Conservation (phyloP, 2,797 vertebrate species). For the Natrix natrix region DNA sequence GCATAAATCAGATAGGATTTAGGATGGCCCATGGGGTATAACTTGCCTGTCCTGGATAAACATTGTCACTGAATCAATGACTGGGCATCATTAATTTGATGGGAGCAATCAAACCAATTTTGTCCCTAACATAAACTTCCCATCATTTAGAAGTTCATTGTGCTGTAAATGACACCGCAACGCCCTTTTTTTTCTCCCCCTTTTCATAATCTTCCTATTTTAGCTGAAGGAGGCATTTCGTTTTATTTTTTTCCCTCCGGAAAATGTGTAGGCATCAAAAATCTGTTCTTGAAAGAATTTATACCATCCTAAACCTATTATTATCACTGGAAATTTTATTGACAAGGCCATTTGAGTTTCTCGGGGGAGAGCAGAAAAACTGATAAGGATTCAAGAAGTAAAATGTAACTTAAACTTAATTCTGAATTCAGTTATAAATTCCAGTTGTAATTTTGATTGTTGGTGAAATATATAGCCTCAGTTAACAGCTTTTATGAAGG, state of each 20-base stretch:
- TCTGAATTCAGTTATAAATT: slow-evolving; percentile 15
- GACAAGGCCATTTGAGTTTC: neutral
- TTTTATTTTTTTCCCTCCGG: neutral
- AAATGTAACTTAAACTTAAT: neutral
- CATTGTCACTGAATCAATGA: neutral
- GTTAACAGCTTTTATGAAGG: neutral
- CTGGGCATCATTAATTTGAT: neutral
- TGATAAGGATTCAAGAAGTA: neutral
- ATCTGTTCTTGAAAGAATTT: neutral
- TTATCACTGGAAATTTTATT: neutral
- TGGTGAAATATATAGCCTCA: neutral
- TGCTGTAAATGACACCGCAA: neutral
- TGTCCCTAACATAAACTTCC: neutral
- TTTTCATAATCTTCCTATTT: neutral
- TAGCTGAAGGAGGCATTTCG: neutral
- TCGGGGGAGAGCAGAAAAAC: neutral
- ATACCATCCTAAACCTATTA: neutral
- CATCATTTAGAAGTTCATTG: neutral
- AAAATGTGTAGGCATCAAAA: slow-evolving; percentile 8
- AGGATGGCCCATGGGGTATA: neutral
- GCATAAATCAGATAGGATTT: neutral
- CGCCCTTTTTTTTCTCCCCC: neutral
- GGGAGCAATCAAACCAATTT: neutral
- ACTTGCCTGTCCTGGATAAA: neutral
- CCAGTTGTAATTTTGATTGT: neutral